These are phyloP conservation scores for Aphaenogaster floridana DNA, from an alignment of 1,140 invertebrate species.

Conservation along the genomic window DNA sequence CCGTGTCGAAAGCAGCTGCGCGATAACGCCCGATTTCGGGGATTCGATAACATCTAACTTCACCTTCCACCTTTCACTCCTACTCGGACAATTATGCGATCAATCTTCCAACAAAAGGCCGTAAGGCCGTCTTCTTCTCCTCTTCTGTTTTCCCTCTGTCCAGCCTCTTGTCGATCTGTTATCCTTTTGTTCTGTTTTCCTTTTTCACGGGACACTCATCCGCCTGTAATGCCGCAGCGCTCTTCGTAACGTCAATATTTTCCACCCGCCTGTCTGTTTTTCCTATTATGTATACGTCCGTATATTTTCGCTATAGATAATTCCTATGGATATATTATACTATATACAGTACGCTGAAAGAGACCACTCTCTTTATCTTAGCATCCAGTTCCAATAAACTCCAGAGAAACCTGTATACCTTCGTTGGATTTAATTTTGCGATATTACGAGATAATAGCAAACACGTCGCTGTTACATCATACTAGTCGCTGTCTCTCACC, in stretches of 20 bases:
- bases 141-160: background rate
- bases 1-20: background rate
- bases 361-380: background rate
- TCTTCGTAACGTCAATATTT: slow-evolving; percentile 25
- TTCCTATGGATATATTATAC: background rate
- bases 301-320: background rate
- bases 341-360: background rate
- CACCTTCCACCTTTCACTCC: slow-evolving; percentile 24
- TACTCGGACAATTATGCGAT: background rate
- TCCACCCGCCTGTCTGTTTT: background rate
- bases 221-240: background rate
- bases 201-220: background rate
- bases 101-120: slow-evolving; percentile 7
- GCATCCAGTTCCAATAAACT: background rate
- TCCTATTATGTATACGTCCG: background rate
- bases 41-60: background rate
- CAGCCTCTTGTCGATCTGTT: background rate
- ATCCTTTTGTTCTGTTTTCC: background rate
- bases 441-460: background rate
- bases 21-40: slow-evolving; percentile 5
- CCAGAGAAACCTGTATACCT: background rate
- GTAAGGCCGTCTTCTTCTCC: background rate
- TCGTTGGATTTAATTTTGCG: background rate
- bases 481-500: background rate
- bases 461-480: background rate